A percentile compares a stretch with the other conserved stretches of the same genome.
phyloP scores from a whole-genome alignment of 2,113 vertebrate genomes.

The Upupa epops region DNA sequence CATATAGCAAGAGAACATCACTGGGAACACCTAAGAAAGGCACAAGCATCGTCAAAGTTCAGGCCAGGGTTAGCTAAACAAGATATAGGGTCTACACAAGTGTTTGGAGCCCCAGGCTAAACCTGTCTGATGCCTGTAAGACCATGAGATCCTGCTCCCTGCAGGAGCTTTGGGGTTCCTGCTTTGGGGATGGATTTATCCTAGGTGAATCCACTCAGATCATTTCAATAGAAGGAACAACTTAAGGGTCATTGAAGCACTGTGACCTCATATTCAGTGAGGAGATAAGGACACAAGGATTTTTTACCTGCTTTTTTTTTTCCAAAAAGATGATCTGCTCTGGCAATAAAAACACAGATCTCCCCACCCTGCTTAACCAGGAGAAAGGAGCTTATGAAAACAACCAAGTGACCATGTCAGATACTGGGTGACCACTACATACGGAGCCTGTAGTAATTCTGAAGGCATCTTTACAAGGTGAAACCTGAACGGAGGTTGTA shows the following conservation, averaged over 20 bases:
- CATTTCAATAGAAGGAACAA: neutral
- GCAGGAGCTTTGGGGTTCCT: neutral
- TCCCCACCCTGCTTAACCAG: neutral
- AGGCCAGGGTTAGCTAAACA: neutral
- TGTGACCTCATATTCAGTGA: neutral
- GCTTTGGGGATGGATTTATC: neutral
- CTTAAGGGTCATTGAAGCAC: neutral
- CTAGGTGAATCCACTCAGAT: neutral
- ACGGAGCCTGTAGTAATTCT: neutral
- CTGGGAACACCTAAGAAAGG: no score
- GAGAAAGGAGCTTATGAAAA: neutral
- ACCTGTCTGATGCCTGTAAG: neutral
- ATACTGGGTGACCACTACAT: neutral
- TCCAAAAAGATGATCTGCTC: rapidly evolving
- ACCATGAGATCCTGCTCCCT: neutral
- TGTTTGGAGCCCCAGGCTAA: neutral
- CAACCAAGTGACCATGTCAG: neutral
- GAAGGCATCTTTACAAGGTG: neutral
- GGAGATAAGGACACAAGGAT: neutral
- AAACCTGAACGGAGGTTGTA: neutral
- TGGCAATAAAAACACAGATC: neutral
- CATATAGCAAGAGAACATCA: neutral
- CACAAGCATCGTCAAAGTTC: no score
- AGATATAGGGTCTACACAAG: neutral
- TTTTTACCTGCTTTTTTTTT: neutral